These are phyloP conservation scores for Colletes collaris DNA, from an alignment of 2,888 invertebrate species.

Conservation along the genomic window DNA sequence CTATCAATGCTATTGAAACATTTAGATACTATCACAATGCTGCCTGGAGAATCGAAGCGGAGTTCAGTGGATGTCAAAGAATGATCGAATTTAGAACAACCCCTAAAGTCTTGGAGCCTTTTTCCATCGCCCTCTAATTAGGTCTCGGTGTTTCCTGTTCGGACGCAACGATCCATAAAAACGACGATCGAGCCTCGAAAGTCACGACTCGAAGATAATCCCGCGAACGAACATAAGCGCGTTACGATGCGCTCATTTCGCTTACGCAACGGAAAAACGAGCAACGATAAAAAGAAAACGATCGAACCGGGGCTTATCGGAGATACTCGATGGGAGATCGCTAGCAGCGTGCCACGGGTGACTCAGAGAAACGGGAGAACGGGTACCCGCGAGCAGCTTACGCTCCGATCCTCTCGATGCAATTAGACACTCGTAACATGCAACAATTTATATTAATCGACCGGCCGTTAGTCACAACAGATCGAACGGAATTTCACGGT, in stretches of 20 bases:
- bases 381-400: conserved; percentile 40
- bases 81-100: no score
- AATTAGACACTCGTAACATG: conserved; percentile 67
- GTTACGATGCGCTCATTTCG: conserved; percentile 7
- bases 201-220: not conserved
- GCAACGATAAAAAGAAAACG: not conserved
- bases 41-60: no score
- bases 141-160: no score
- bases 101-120: no score
- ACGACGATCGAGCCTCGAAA: not conserved
- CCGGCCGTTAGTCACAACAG: conserved; percentile 63
- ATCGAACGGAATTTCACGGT: conserved; percentile 69
- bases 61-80: no score
- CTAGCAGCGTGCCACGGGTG: conserved; percentile 19
- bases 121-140: no score
- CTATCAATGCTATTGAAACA: no score
- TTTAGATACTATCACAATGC: no score
- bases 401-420: conserved; percentile 61
- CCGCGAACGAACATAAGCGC: not conserved
- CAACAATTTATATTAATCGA: conserved; percentile 70
- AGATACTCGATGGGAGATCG: conserved; percentile 3
- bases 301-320: conserved; percentile 20
- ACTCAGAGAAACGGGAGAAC: conserved; percentile 50
- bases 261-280: conserved; percentile 15
- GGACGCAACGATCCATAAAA: no score